These are phyloP conservation scores for Muntiacus reevesi DNA, from an alignment of 2,113 vertebrate species.

Conservation along the genomic window DNA sequence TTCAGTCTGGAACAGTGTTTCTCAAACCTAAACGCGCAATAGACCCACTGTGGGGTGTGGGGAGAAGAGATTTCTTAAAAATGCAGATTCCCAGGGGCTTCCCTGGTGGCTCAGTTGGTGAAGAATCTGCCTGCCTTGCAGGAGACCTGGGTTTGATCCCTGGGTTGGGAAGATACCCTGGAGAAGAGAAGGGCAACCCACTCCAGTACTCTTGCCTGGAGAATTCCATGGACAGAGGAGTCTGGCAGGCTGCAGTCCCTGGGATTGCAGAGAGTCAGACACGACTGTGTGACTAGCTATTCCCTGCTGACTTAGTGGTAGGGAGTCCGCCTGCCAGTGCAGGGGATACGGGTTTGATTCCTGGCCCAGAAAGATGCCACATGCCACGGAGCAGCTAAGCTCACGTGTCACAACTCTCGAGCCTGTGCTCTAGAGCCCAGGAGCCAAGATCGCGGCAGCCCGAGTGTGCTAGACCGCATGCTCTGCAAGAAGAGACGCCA, in stretches of 20 bases:
- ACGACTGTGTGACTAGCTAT: background rate
- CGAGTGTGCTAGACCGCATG: rapidly evolving
- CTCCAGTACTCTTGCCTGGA: background rate
- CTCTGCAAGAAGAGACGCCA: background rate
- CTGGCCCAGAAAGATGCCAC: background rate
- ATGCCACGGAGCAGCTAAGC: background rate
- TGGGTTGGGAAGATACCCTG: background rate
- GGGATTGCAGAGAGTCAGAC: background rate
- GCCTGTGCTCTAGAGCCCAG: background rate
- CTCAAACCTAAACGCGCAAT: background rate
- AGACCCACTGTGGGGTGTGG: too few species aligned
- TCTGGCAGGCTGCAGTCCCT: rapidly evolving
- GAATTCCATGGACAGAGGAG: background rate
- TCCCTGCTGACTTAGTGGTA: background rate
- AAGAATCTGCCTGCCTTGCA: background rate
- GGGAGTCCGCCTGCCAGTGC: background rate
- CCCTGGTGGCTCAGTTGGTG: background rate
- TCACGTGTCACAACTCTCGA: background rate
- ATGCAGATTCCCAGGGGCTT: background rate
- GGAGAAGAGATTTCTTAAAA: background rate
- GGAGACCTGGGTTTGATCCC: background rate
- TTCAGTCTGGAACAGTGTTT: background rate
- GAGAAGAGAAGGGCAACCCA: background rate
- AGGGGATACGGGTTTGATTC: background rate
- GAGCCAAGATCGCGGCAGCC: background rate